Evolutionary conservation across 2,888 invertebrate genomes (phyloP).

Genomic region (Resseliella maxima): DNA sequence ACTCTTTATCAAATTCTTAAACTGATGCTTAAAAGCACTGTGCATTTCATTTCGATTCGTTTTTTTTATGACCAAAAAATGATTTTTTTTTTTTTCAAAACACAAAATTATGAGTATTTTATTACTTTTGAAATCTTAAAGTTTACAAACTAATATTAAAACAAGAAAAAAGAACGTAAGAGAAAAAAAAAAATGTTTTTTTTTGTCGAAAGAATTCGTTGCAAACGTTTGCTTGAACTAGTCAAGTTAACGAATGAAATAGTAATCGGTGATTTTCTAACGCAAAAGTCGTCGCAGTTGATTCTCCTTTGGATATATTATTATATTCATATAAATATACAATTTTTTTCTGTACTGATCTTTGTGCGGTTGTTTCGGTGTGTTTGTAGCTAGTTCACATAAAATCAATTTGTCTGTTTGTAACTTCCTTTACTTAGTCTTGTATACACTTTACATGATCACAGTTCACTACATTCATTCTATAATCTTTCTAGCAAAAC

Average conservation of each 20-base stretch:
- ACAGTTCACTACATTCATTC: too few species aligned
- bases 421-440: too few species aligned
- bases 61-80: too few species aligned
- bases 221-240: slow-evolving; percentile 66
- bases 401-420: too few species aligned
- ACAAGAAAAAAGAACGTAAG: slow-evolving; percentile 53
- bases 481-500: too few species aligned
- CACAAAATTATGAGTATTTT: neutral
- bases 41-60: neutral
- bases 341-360: neutral
- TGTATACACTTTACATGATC: too few species aligned
- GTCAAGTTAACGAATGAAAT: slow-evolving; percentile 65
- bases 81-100: neutral
- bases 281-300: neutral
- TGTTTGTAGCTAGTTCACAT: too few species aligned
- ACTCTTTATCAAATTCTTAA: neutral
- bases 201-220: slow-evolving; percentile 61
- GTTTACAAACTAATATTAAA: slow-evolving; percentile 38
- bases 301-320: too few species aligned
- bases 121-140: neutral
- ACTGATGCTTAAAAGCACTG: neutral
- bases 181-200: slow-evolving; percentile 55
- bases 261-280: neutral
- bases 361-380: neutral
- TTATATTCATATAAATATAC: neutral